Evolutionary conservation across 1,140 invertebrate genomes (phyloP).

Genomic region (Drosophila melanogaster): Release_6_plus_ISO1_MT NT_037436.4:13792001-13792500

Average conservation of each 20-base stretch:
- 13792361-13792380: constrained; percentile 10
- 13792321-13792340: constrained; percentile 43
- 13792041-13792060: not conserved
- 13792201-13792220: constrained; percentile 56
- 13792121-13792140: constrained; percentile 67
- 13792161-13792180: constrained; percentile 70
- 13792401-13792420: constrained; percentile 68
- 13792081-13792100: constrained; percentile 36
- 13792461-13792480: constrained; percentile 17
- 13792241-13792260: not conserved
- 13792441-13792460: constrained; percentile 73
- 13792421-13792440: constrained; percentile 52
- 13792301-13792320: constrained; percentile 73
- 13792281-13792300: constrained; percentile 36
- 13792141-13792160: constrained; percentile 77
- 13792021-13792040: constrained; percentile 8
- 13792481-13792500: constrained; percentile 6
- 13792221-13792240: constrained; percentile 39
- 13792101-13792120: constrained; percentile 74
- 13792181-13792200: constrained; percentile 51
- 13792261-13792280: too few relatives aligned
- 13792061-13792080: not conserved
- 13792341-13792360: constrained; percentile 11
- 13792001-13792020: constrained; percentile 48
- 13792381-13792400: constrained; percentile 72